These are phyloP conservation scores for Perdita meconis DNA, from an alignment of 2,888 invertebrate genomes.

Conservation along the genomic window DNA sequence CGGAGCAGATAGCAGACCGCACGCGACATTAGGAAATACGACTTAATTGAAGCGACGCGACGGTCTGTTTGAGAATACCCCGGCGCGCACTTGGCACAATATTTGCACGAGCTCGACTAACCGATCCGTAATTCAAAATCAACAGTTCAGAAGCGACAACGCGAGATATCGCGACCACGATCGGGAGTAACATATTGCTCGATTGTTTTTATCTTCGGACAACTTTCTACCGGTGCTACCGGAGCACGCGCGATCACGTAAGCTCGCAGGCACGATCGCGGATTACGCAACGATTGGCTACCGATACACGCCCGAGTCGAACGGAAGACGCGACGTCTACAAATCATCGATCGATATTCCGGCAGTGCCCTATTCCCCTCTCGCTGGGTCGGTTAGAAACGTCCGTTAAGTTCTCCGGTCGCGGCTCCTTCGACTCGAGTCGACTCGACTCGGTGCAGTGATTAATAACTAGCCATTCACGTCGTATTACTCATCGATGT, in stretches of 20 bases:
- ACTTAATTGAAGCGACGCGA: conserved; percentile 61
- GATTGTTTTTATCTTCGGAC: conserved; percentile 6
- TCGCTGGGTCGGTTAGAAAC: conserved; percentile 8
- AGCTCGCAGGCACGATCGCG: conserved; percentile 17
- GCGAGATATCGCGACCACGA: conserved; percentile 11
- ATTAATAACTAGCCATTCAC: conserved; percentile 77
- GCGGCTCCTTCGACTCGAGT: conserved; percentile 60
- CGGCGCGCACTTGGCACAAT: conserved; percentile 32
- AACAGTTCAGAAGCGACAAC: conserved; percentile 32
- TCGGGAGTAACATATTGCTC: conserved; percentile 13
- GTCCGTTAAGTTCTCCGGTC: conserved; percentile 49
- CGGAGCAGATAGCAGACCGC: conserved; percentile 28
- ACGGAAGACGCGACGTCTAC: conserved; percentile 26
- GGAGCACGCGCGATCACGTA: conserved; percentile 28
- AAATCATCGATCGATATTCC: conserved; percentile 62
- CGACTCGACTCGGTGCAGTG: conserved; percentile 57
- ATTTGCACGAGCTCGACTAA: conserved; percentile 53
- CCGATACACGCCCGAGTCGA: conserved; percentile 6
- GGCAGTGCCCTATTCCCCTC: conserved; percentile 12
- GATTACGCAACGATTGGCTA: conserved; percentile 15
- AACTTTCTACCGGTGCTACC: conserved; percentile 30
- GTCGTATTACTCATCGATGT: conserved; percentile 76
- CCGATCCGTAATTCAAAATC: conserved; percentile 51
- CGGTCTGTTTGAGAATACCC: conserved; percentile 33
- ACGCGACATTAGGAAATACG: conserved; percentile 54